Evolutionary conservation across 2,797 vertebrate genomes (phyloP).

Genomic region (Artibeus jamaicensis): DNA sequence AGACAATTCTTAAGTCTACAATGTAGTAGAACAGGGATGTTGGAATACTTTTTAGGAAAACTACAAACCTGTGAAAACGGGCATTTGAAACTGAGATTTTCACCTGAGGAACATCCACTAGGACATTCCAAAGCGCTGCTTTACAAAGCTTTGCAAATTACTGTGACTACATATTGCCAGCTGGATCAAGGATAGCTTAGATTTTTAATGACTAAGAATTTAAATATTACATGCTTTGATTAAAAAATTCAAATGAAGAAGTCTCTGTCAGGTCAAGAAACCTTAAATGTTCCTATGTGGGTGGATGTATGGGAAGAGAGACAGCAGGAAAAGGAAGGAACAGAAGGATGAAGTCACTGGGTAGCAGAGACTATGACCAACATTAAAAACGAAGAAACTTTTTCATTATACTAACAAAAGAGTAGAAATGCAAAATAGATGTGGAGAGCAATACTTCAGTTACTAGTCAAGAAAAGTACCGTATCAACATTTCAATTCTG

Average conservation of each 20-base stretch:
- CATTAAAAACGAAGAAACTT: not conserved
- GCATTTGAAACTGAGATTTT: not conserved
- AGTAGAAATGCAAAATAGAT: not conserved
- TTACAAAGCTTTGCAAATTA: conserved; percentile 29
- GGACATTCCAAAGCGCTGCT: not conserved
- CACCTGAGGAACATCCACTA: not conserved
- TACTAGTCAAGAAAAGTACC: not conserved
- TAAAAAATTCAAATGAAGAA: conserved; percentile 28
- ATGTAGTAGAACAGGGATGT: not conserved
- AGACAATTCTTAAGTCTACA: conserved; percentile 12
- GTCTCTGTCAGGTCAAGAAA: conserved; percentile 12
- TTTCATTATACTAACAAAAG: not conserved
- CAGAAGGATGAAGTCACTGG: not conserved
- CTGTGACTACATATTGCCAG: not conserved
- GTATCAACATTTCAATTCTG: conserved; percentile 7
- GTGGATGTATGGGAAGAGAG: not conserved
- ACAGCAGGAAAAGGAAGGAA: not conserved
- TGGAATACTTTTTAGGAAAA: conserved; percentile 30
- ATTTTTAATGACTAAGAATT: not conserved
- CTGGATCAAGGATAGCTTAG: not conserved
- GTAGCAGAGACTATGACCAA: not conserved
- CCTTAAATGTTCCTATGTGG: not conserved
- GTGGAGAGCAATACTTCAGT: not conserved
- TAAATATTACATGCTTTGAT: not conserved
- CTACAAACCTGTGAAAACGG: not conserved